Conservation (phyloP, 2,888 invertebrate genomes). For the Drosophila seclusa region DNA sequence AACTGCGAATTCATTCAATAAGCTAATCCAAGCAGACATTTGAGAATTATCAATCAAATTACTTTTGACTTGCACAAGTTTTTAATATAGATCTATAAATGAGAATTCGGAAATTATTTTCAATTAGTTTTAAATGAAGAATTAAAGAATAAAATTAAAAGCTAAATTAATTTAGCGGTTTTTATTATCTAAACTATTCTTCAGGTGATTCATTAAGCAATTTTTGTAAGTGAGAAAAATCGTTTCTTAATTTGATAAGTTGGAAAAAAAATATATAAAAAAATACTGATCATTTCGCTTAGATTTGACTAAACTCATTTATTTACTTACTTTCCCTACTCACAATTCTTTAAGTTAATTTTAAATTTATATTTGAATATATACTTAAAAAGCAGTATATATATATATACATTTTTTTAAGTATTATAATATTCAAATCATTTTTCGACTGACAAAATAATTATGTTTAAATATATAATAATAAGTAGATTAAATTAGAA, state of each 20-base stretch:
- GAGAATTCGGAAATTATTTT: not conserved
- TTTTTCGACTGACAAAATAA: not conserved
- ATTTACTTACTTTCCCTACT: not conserved
- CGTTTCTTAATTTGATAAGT: not conserved
- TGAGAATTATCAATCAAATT: not conserved
- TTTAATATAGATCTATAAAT: not conserved
- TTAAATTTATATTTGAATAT: not conserved
- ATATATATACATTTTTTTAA: not conserved
- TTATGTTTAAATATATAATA: not conserved
- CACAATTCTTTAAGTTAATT: not conserved
- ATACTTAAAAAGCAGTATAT: no score
- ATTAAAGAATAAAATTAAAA: not conserved
- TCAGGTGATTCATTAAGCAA: not conserved
- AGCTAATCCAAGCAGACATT: constrained; percentile 5
- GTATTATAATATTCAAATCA: not conserved
- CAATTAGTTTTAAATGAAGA: not conserved
- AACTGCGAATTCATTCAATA: not conserved
- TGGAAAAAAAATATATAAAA: not conserved
- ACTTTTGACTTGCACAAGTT: not conserved
- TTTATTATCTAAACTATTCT: not conserved
- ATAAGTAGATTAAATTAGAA: not conserved
- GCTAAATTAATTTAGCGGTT: not conserved
- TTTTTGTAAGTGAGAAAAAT: not conserved
- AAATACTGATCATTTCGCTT: not conserved
- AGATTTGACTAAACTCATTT: not conserved